Evolutionary conservation across 2,888 invertebrate species (phyloP).

Genomic region (Neoaliturus tenellus): DNA sequence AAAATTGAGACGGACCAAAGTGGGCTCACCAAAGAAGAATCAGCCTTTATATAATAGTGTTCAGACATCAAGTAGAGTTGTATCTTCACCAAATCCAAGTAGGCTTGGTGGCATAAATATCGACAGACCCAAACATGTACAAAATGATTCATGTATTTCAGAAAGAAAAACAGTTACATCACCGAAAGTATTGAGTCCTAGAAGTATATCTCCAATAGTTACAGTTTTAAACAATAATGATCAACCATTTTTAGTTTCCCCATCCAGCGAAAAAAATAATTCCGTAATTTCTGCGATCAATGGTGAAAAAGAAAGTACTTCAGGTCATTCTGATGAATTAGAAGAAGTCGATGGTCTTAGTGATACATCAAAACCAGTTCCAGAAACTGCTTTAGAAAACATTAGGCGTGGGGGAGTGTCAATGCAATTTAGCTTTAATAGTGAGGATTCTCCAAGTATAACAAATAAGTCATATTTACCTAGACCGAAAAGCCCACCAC

Average conservation of each 20-base stretch:
- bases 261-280: background rate
- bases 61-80: background rate
- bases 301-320: constrained; percentile 2
- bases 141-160: background rate
- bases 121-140: background rate
- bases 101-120: background rate
- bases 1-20: constrained; percentile 55
- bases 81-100: background rate
- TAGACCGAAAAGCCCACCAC: constrained; percentile 58
- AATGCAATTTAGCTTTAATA: constrained; percentile 75
- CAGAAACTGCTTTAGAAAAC: constrained; percentile 76
- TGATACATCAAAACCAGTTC: constrained; percentile 57
- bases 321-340: constrained; percentile 13
- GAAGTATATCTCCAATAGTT: constrained; percentile 56
- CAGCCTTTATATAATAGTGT: background rate
- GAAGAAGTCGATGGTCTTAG: constrained; percentile 39
- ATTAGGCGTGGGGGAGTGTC: constrained; percentile 82
- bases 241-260: background rate
- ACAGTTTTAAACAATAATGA: constrained; percentile 43
- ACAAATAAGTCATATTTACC: constrained; percentile 65
- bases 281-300: background rate
- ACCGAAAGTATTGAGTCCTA: constrained; percentile 57
- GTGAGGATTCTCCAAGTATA: constrained; percentile 21
- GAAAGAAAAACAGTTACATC: constrained; percentile 11
- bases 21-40: constrained; percentile 26